Base-by-base conservation (phyloP, 2,888 invertebrate species). In the Allolobophora icterica region DNA sequence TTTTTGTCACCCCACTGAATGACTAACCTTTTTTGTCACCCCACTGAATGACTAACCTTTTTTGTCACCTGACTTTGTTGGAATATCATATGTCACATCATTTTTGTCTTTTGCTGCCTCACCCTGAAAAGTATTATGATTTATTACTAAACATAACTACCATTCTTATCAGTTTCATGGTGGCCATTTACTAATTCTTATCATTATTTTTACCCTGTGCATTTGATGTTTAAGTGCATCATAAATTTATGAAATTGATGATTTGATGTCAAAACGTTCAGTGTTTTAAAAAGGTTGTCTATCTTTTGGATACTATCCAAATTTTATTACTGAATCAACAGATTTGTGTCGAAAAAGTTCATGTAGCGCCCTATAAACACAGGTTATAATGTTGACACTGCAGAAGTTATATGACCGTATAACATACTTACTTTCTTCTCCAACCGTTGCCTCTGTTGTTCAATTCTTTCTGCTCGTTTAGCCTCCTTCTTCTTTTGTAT, bases 401-500 rank as follows among this genome's bases (percentile, higher is more conserved):
- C 2, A 11, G 87, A 84, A 35, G 84, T 34, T 34, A 84, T 84
- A 30, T 24, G 33, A 19, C 33, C 33, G 33, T 5, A 33, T 87
- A 87, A 38, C n/a, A 38, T n/a, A 83, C 4, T 84, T 45, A 91
- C 90, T 71, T 89, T 90, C 89, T 89, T 89, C n/a, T 45, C 42
- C 89, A 84, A 13, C 40, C 52, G 83, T 89, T 91, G 90, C 33
- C 40, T 34, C 34, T 90, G 84, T 91, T 89, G 83, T 38, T 83
- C 83, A 52, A 91, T n/a, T 34, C 90, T 84, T 58, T 91, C 91
- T 38, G 35, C 83, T 87, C 91, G 83, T 92, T 83, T 91, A 19
- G 84, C 84, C 89, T 92, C 91, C 89, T 92, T 92, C 84, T 45
- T 92, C 83, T 91, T 42, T 40, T 91, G 40, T 33, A 87, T 24